Conservation (phyloP, 2,797 vertebrate genomes). For the Dermochelys coriacea region DNA sequence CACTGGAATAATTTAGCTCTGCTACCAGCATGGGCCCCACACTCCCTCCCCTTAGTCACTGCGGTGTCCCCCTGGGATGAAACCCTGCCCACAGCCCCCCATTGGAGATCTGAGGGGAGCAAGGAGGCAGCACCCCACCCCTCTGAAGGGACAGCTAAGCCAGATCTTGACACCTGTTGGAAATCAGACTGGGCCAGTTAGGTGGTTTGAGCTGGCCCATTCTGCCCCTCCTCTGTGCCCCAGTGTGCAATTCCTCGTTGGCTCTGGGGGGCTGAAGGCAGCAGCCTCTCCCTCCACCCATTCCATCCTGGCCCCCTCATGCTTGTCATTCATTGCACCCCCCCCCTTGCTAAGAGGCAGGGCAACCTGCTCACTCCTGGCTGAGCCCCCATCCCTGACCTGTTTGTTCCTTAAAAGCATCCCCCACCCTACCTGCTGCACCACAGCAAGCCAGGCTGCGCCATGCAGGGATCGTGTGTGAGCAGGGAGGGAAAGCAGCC, state of each 20-base stretch:
- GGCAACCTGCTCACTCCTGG: too few relatives aligned
- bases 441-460: not conserved
- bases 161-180: not conserved
- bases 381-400: not conserved
- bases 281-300: not conserved
- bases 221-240: not conserved
- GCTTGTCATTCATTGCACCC: not conserved
- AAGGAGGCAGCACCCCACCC: not conserved
- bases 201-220: too few relatives aligned
- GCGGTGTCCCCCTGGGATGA: not conserved
- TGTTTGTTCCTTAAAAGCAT: not conserved
- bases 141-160: not conserved
- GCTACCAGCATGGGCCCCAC: not conserved
- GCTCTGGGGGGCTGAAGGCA: not conserved
- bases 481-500: not conserved
- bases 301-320: not conserved
- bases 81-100: too few relatives aligned
- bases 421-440: not conserved
- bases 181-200: not conserved
- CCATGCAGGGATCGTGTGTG: conserved; percentile 21
- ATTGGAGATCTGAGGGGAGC: not conserved
- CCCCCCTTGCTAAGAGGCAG: not conserved
- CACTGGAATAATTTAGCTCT: not conserved
- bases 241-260: not conserved
- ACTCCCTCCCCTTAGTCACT: not conserved